A percentile compares a stretch with the other conserved stretches of the same genome.
Conservation (phyloP, 35 echinoderm and acorn worm genomes). For the Ophioderma brevispina region DNA sequence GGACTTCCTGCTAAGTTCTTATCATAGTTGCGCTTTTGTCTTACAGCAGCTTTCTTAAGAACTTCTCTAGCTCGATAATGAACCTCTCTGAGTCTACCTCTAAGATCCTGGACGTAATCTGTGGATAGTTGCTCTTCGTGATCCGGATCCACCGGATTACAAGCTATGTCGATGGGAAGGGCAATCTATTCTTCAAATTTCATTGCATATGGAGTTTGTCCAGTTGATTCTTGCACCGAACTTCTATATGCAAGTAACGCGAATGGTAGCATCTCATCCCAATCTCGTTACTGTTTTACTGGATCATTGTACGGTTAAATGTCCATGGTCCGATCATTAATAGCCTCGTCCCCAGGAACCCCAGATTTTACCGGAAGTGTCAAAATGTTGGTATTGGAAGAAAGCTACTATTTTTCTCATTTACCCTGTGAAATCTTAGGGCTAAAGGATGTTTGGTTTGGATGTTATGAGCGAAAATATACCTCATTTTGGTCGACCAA, state of each 20-base stretch:
- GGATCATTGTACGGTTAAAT: conserved; percentile 56
- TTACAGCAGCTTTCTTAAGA: background rate
- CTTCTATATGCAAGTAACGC: conserved; percentile 36
- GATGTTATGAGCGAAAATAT: too few relatives aligned
- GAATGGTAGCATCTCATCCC: background rate
- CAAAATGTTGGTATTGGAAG: too few relatives aligned
- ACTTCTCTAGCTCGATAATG: background rate
- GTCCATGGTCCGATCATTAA: too few relatives aligned
- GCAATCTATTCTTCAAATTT: conserved; percentile 14
- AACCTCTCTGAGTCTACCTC: background rate
- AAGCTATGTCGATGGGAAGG: background rate
- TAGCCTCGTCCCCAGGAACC: too few relatives aligned
- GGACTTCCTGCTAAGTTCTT: background rate
- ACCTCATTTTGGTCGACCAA: too few relatives aligned
- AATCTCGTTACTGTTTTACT: background rate
- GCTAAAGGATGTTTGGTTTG: too few relatives aligned
- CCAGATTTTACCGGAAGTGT: too few relatives aligned
- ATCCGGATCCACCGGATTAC: background rate
- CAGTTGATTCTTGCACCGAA: conserved; percentile 23
- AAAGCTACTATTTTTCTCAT: too few relatives aligned
- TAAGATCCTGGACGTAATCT: background rate
- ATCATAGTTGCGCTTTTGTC: background rate
- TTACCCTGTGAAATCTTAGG: too few relatives aligned
- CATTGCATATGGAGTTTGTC: conserved; percentile 21
- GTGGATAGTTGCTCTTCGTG: background rate